Conservation (phyloP, 2,113 vertebrate genomes). For the Microcebus jonahi region DNA sequence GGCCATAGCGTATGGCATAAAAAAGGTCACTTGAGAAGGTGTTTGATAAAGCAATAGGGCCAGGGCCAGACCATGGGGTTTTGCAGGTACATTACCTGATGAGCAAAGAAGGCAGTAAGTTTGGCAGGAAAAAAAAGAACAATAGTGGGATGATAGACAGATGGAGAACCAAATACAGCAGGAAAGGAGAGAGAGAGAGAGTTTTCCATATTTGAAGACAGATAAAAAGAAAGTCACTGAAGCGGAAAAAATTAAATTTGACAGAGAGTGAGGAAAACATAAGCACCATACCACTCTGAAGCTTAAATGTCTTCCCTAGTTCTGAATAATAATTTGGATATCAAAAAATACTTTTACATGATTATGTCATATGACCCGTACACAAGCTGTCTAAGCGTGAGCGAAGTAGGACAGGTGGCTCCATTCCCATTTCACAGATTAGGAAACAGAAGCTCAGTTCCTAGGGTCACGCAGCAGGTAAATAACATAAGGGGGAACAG, state of each 20-base stretch:
- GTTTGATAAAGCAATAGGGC: neutral
- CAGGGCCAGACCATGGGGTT: neutral
- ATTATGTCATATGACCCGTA: neutral
- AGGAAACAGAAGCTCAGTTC: slow-evolving; percentile 7
- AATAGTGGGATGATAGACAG: neutral
- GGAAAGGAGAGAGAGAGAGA: neutral
- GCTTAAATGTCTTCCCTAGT: neutral
- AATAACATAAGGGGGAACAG: slow-evolving; percentile 42
- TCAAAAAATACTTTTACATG: neutral
- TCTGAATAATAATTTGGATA: slow-evolving; percentile 39
- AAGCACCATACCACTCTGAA: neutral
- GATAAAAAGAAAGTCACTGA: neutral
- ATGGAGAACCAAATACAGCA: neutral
- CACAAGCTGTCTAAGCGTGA: neutral
- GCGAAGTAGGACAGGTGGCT: neutral
- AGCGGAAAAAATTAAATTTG: neutral
- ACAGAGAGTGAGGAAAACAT: neutral
- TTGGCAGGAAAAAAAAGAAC: neutral
- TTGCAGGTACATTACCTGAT: neutral
- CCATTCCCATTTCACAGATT: slow-evolving; percentile 62
- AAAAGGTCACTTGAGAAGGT: neutral
- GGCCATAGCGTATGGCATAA: neutral
- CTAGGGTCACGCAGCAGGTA: neutral
- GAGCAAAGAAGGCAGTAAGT: neutral
- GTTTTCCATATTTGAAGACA: neutral